Conservation (phyloP, 2,113 vertebrate species). For the Vulpes lagopus region DNA sequence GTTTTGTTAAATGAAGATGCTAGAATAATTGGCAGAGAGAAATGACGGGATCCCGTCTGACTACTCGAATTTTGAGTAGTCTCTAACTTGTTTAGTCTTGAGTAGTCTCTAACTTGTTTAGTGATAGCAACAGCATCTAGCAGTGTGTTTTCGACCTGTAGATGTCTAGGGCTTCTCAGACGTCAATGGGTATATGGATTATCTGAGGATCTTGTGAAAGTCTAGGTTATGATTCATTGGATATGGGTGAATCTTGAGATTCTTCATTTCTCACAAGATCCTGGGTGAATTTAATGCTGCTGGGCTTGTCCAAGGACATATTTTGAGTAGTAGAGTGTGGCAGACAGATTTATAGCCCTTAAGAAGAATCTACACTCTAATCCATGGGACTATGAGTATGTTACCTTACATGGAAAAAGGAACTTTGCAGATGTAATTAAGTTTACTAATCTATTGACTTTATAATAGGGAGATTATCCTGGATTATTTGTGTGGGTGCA, state of each 20-base stretch:
- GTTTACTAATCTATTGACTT: background rate
- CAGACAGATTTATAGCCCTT: background rate
- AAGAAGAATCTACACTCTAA: background rate
- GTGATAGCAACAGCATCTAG: background rate
- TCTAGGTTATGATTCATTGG: background rate
- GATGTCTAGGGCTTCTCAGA: background rate
- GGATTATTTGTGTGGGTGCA: background rate
- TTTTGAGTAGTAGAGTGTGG: background rate
- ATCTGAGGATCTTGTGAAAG: slow-evolving; percentile 11
- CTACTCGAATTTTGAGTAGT: background rate
- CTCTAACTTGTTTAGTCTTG: background rate
- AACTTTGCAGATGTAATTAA: background rate
- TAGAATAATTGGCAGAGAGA: background rate
- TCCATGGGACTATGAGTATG: background rate
- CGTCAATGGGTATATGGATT: background rate
- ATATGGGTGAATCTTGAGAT: background rate
- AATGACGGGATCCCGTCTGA: background rate
- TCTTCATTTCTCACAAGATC: slow-evolving; percentile 35
- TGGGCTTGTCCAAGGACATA: background rate
- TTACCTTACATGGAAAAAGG: background rate
- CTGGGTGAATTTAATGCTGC: background rate
- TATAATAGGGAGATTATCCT: slow-evolving; percentile 8
- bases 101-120: background rate
- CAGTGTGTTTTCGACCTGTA: background rate
- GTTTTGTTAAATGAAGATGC: background rate